phyloP scores from a whole-genome alignment of 2,888 invertebrate genomes.

The Syritta pipiens region DNA sequence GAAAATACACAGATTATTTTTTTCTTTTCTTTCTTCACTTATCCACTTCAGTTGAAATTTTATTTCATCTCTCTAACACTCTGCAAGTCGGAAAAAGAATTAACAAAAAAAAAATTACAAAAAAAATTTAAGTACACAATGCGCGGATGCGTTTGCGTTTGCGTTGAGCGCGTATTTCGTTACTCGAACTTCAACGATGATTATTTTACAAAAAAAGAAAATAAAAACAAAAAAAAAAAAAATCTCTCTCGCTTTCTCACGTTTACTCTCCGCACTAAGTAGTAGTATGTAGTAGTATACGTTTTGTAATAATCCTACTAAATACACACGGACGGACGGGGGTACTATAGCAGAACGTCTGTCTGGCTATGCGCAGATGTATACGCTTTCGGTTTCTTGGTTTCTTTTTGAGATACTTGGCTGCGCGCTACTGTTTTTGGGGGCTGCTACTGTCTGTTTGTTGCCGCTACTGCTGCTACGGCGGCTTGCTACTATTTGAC shows the following conservation, averaged over 20 bases:
- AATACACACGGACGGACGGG: conserved; percentile 48
- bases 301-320: conserved; percentile 63
- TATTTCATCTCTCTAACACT: conserved; percentile 60
- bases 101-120: conserved; percentile 5
- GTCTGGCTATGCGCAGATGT: conserved; percentile 35
- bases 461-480: conserved; percentile 69
- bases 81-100: conserved; percentile 45
- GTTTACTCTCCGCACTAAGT: conserved; percentile 41
- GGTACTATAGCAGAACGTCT: conserved; percentile 20
- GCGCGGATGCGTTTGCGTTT: conserved; percentile 61
- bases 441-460: conserved; percentile 69
- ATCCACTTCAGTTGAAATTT: conserved; percentile 43
- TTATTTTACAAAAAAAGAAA: conserved; percentile 35
- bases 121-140: conserved; percentile 50
- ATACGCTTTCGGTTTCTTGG: conserved; percentile 45
- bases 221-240: conserved; percentile 18
- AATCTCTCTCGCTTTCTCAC: conserved; percentile 35
- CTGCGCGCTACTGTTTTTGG: conserved; percentile 65
- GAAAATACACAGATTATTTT: conserved; percentile 2
- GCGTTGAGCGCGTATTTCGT: conserved; percentile 65
- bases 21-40: conserved; percentile 33
- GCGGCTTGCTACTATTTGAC: conserved; percentile 69
- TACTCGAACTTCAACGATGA: conserved; percentile 54
- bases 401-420: conserved; percentile 68
- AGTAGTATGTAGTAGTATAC: conserved; percentile 50